These are phyloP conservation scores for Megalops cyprinoides DNA, from an alignment of 2,797 vertebrate species.

Conservation along the genomic window DNA sequence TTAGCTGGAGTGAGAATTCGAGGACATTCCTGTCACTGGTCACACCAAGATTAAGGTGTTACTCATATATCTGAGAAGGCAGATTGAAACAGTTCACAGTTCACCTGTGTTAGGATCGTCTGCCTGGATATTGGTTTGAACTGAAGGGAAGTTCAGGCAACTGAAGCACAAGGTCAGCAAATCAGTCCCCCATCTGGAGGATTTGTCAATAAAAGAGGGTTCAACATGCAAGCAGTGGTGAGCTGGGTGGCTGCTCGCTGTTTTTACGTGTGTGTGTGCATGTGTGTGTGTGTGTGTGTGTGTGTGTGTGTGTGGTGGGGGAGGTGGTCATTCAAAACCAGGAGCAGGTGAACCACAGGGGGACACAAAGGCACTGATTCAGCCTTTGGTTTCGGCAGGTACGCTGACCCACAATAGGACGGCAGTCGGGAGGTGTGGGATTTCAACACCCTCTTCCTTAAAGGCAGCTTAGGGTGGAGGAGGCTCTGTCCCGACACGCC, in stretches of 20 bases:
- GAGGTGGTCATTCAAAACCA: neutral
- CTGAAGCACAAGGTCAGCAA: neutral
- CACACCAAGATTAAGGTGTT: neutral
- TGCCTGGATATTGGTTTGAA: slow-evolving; percentile 1
- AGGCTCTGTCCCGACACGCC: slow-evolving; percentile 65
- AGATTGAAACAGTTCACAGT: neutral
- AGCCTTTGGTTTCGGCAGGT: slow-evolving; percentile 28
- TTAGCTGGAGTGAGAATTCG: neutral
- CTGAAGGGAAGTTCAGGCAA: slow-evolving; percentile 2
- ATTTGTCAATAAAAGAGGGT: slow-evolving; percentile 24
- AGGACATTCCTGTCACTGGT: neutral
- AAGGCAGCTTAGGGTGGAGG: slow-evolving; percentile 44
- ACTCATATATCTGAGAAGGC: neutral
- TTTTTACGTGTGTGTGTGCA: neutral
- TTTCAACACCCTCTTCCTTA: slow-evolving; percentile 58
- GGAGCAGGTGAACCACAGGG: neutral
- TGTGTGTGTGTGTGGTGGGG: neutral
- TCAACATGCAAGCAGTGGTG: neutral
- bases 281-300: neutral
- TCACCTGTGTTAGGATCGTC: slow-evolving; percentile 3
- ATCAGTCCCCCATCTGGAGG: neutral
- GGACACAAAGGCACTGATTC: neutral
- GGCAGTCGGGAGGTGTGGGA: slow-evolving; percentile 50
- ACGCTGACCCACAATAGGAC: neutral
- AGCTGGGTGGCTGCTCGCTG: slow-evolving; percentile 10